Evolutionary conservation across 92 coral and sea anemone genomes (phyloP), one percentile per base, ranked within the genome.

Genomic region (Epizoanthus illoricatus): DNA sequence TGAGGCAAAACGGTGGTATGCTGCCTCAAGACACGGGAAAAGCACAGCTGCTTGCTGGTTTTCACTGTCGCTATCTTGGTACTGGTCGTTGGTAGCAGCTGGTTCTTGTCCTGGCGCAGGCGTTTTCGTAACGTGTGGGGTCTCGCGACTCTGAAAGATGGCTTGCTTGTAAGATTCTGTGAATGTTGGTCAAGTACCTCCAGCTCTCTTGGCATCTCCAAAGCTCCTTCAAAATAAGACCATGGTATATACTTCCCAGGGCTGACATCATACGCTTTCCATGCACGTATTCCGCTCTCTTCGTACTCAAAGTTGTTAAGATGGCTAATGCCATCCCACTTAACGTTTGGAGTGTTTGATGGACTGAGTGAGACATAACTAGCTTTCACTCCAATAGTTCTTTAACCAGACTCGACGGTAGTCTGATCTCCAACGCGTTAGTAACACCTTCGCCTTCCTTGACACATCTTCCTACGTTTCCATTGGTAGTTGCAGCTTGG

Each of bases 241-340:
- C 2, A 42, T 42, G 45, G 45, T 5, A 42, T 42, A 2, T 2
- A 42, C 45, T 42, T 42, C 45, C 45, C 45, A 42, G 45, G 5
- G 45, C 45, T 2, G 3, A 42, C 45, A 42, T 5, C 5, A 5
- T 2, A 5, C 45, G 45, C 5, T 42, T 5, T 42, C 45, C n/a
- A n/a, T 42, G 45, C 5, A 2, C 45, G 45, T 42, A 42, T 84
- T 80, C 16, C n/a, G n/a, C 45, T 42, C 45, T 42, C 45, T 4
- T 55, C 55, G 59, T 73, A 84, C 75, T 74, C 65, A 49, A 75
- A 84, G 61, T 84, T 84, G 43, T 74, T 84, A 54, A 74, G 81
- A 8, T 74, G 47, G 54, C 87, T 84, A 21, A 84, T 84, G 54
- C 87, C 87, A 64, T 84, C 76, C 87, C 82, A 84, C 74, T 65